phyloP scores from a whole-genome alignment of 53 echinoderm and acorn worm species.

The Luidia sarsii region DNA sequence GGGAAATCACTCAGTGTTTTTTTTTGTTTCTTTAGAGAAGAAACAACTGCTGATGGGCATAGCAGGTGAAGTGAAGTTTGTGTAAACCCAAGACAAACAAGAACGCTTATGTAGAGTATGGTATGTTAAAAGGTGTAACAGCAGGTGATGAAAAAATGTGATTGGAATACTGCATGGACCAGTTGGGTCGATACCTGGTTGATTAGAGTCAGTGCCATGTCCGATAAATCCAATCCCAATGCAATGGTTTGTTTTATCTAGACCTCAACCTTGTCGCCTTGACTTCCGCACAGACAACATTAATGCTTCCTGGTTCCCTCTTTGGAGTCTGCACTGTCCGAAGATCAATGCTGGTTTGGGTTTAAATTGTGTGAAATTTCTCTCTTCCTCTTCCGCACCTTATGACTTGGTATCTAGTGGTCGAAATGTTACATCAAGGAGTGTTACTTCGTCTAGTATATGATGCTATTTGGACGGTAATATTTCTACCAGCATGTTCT shows the following conservation, averaged over 20 bases:
- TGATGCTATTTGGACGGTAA: no score
- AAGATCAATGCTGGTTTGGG: not conserved
- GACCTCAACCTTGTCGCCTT: constrained; percentile 46
- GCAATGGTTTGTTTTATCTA: no score
- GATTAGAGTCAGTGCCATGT: no score
- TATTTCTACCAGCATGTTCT: no score
- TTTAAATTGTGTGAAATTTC: not conserved
- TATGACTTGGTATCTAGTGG: no score
- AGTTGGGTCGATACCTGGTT: no score
- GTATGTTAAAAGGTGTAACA: constrained; percentile 5
- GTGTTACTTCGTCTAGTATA: no score
- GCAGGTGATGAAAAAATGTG: constrained; percentile 30
- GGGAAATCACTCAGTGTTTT: no score
- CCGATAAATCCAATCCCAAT: no score
- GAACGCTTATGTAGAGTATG: not conserved
- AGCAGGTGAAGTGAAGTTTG: constrained; percentile 33
- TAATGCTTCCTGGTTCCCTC: constrained; percentile 50
- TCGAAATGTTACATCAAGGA: no score
- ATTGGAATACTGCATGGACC: no score
- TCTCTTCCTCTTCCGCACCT: not conserved
- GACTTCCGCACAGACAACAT: constrained; percentile 44
- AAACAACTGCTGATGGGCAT: constrained; percentile 32
- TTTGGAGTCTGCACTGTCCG: constrained; percentile 23
- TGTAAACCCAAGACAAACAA: not conserved
- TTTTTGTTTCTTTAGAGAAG: no score